Evolutionary conservation across 2,797 vertebrate species (phyloP).

Genomic region (Sparidentex hasta): DNA sequence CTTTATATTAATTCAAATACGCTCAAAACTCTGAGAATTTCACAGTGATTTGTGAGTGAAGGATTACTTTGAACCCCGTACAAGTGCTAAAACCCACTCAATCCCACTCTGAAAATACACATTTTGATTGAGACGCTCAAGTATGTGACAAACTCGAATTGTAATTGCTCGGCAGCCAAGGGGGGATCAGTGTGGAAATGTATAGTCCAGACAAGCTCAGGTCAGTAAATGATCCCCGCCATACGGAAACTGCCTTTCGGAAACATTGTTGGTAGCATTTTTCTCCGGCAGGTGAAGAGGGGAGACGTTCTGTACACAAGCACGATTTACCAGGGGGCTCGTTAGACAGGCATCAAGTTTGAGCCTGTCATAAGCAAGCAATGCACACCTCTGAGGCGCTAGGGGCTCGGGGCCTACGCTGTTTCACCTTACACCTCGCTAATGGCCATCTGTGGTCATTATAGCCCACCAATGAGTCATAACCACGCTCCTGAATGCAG

Average conservation of each 20-base stretch:
- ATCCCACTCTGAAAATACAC: neutral
- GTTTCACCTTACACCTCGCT: slow-evolving; percentile 78
- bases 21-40: neutral
- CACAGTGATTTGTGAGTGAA: neutral
- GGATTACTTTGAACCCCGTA: slow-evolving; percentile 20
- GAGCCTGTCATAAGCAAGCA: slow-evolving; percentile 78
- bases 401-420: slow-evolving; percentile 63
- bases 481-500: slow-evolving; percentile 55
- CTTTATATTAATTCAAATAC: neutral
- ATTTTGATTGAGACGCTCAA: slow-evolving; percentile 14
- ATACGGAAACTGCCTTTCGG: slow-evolving; percentile 24
- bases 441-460: slow-evolving; percentile 83
- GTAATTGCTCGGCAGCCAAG: slow-evolving; percentile 6
- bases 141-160: slow-evolving; percentile 25
- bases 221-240: slow-evolving; percentile 32
- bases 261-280: slow-evolving; percentile 19
- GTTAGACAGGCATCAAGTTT: slow-evolving; percentile 80
- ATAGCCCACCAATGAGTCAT: slow-evolving; percentile 81
- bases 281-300: slow-evolving; percentile 50
- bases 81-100: slow-evolving; percentile 12
- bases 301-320: slow-evolving; percentile 40
- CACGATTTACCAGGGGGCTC: slow-evolving; percentile 78
- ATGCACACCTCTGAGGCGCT: slow-evolving; percentile 65
- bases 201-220: slow-evolving; percentile 4
- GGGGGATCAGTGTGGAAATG: slow-evolving; percentile 12